These are phyloP conservation scores for Matsumyia berberina DNA, from an alignment of 2,888 invertebrate genomes.

Conservation along the genomic window DNA sequence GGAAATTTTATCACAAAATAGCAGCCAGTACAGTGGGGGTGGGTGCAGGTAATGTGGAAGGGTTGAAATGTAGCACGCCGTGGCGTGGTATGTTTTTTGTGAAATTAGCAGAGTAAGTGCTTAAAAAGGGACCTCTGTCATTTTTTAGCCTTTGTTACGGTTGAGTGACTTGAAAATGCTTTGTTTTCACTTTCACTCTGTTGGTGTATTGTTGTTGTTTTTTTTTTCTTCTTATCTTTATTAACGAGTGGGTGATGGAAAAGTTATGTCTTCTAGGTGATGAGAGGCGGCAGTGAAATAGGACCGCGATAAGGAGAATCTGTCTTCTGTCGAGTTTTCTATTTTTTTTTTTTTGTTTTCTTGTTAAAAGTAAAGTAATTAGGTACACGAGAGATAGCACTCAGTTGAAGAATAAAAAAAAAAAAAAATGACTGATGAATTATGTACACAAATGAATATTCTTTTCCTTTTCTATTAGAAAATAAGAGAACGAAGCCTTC, in stretches of 20 bases:
- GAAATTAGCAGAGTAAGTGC: conserved; percentile 64
- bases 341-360: too few species aligned
- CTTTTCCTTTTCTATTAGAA: too few species aligned
- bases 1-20: conserved; percentile 55
- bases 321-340: neutral
- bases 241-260: conserved; percentile 50
- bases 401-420: too few species aligned
- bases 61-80: conserved; percentile 10
- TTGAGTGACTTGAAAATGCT: conserved; percentile 51
- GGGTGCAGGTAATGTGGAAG: conserved; percentile 28
- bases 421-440: too few species aligned
- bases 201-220: conserved; percentile 37
- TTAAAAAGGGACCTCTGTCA: conserved; percentile 53
- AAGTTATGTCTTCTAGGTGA: conserved; percentile 44
- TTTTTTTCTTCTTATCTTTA: conserved; percentile 45
- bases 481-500: too few species aligned
- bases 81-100: conserved; percentile 49
- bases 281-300: conserved; percentile 22
- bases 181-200: conserved; percentile 67
- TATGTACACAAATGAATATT: too few species aligned
- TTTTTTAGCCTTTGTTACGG: conserved; percentile 31
- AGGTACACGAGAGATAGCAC: too few species aligned
- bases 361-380: too few species aligned
- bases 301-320: conserved; percentile 27
- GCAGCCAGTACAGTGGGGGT: neutral